Conservation (phyloP, 2,888 invertebrate genomes). For the Acleris holmiana region DNA sequence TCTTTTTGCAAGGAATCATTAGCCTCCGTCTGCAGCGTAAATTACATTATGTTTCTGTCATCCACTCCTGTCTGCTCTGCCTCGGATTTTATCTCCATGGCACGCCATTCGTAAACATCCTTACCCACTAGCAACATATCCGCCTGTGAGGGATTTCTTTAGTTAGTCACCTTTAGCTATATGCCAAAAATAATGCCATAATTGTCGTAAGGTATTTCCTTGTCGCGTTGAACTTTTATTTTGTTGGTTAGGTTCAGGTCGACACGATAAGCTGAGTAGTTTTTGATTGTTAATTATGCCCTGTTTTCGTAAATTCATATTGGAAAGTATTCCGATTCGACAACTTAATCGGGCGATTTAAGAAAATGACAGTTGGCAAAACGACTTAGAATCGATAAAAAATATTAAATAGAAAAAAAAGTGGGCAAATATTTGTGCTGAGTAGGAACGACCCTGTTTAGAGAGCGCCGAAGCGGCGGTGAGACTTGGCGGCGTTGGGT, state of each 20-base stretch:
- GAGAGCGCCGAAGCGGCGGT: not conserved
- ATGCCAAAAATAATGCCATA: not conserved
- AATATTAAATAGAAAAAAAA: not conserved
- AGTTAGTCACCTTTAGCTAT: constrained; percentile 13
- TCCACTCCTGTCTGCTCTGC: constrained; percentile 12
- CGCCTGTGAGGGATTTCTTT: constrained; percentile 9
- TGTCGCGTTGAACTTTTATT: not conserved
- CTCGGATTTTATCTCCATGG: constrained; percentile 21
- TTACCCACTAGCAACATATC: constrained; percentile 7
- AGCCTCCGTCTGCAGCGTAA: constrained; percentile 50
- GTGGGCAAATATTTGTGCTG: not conserved
- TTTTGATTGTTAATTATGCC: too few relatives aligned
- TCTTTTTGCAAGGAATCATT: constrained; percentile 59
- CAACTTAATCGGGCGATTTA: too few relatives aligned
- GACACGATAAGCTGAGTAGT: too few relatives aligned
- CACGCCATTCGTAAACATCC: constrained; percentile 16
- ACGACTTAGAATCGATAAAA: too few relatives aligned
- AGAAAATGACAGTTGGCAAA: too few relatives aligned
- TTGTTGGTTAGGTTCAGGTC: too few relatives aligned
- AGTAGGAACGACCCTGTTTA: not conserved
- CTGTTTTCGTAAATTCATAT: too few relatives aligned
- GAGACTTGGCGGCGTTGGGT: constrained; percentile 2
- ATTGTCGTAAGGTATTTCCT: not conserved
- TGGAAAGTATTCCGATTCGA: too few relatives aligned
- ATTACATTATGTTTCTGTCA: constrained; percentile 32